Percentiles rank a stretch among this genome's conserved stretches.
phyloP scores from a whole-genome alignment of 1,140 invertebrate species.

The Coelopa frigida region DNA sequence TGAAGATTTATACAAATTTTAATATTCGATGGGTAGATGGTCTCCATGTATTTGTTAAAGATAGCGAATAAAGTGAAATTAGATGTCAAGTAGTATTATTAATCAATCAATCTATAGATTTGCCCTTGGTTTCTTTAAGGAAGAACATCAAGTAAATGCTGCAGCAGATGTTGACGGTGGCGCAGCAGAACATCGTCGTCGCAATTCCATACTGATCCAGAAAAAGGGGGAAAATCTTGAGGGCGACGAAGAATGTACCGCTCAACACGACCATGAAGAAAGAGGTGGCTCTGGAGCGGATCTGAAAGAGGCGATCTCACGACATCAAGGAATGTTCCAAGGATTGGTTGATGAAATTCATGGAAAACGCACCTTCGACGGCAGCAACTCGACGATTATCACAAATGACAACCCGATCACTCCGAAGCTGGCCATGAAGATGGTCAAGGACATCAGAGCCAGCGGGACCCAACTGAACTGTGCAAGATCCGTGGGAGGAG shows the following conservation, averaged over 20 bases:
- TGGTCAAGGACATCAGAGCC: slow-evolving; percentile 26
- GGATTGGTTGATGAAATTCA: neutral
- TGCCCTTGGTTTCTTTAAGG: slow-evolving; percentile 38
- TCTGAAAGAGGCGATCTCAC: slow-evolving; percentile 21
- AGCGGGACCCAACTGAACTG: slow-evolving; percentile 32
- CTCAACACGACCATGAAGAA: slow-evolving; percentile 25
- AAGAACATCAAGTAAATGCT: slow-evolving; percentile 25
- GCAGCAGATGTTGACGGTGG: slow-evolving; percentile 16
- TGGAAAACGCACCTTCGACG: slow-evolving; percentile 29
- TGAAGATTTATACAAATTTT: too few species aligned
- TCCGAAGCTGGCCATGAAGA: slow-evolving; percentile 33
- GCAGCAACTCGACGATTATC: slow-evolving; percentile 30
- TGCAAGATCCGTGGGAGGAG: slow-evolving; percentile 16
- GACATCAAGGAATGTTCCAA: neutral
- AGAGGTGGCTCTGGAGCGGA: slow-evolving; percentile 28
- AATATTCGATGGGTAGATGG: too few species aligned
- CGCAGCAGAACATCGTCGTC: slow-evolving; percentile 29
- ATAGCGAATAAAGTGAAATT: too few species aligned
- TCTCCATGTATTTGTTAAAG: too few species aligned
- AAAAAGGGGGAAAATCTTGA: slow-evolving; percentile 32
- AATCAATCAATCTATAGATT: slow-evolving; percentile 19
- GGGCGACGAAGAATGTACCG: slow-evolving; percentile 24
- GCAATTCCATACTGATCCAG: slow-evolving; percentile 29
- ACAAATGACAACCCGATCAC: slow-evolving; percentile 35
- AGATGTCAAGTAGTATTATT: too few species aligned